Conservation (phyloP, 2,888 invertebrate genomes). For the Cephalotes varians region DNA sequence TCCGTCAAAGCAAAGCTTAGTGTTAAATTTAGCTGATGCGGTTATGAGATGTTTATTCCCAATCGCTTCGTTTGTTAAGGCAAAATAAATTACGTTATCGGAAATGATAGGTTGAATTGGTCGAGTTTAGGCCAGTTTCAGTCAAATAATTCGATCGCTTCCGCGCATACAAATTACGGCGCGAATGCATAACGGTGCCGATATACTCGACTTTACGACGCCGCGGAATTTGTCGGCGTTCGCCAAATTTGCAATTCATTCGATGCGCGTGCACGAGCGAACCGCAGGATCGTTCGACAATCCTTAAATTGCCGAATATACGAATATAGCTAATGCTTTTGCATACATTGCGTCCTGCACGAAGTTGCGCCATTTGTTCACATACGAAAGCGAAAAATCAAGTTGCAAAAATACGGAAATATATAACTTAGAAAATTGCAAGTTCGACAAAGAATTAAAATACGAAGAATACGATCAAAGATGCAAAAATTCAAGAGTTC, state of each 20-base stretch:
- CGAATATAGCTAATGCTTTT: not conserved
- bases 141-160: not conserved
- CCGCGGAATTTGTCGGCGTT: slow-evolving; percentile 28
- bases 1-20: not conserved
- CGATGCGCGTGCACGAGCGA: slow-evolving; percentile 37
- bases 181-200: not conserved
- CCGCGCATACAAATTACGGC: slow-evolving; percentile 31
- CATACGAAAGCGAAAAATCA: slow-evolving; percentile 6
- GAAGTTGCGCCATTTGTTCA: not conserved
- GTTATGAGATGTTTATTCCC: not conserved
- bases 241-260: slow-evolving; percentile 67
- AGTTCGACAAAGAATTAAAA: slow-evolving; percentile 1
- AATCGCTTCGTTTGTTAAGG: not conserved
- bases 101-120: not conserved
- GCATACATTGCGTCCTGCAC: slow-evolving; percentile 3
- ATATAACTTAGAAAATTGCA: not conserved
- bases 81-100: not conserved
- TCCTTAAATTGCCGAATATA: slow-evolving; percentile 37
- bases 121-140: not conserved
- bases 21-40: not conserved
- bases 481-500: not conserved
- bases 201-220: slow-evolving; percentile 30
- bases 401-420: not conserved
- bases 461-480: not conserved
- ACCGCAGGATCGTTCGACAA: slow-evolving; percentile 10